A percentile compares a stretch with the other conserved stretches of the same genome.
Conservation (phyloP, 2,888 invertebrate species). For the Holacanthella duospinosa region DNA sequence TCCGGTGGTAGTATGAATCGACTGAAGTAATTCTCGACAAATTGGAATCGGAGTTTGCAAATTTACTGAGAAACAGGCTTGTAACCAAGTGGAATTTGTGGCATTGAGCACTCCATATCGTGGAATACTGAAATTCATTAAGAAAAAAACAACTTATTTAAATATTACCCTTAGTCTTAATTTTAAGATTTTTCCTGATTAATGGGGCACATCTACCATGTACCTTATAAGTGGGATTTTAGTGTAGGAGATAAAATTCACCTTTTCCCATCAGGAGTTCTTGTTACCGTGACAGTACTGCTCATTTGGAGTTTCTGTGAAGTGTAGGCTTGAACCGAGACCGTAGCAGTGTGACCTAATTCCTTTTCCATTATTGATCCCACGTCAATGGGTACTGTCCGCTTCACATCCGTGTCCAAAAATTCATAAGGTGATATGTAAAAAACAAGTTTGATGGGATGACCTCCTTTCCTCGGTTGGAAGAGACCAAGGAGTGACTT, state of each 20-base stretch:
- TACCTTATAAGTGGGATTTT: too few species aligned
- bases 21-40: conserved; percentile 61
- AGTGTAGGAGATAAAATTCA: too few species aligned
- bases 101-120: conserved; percentile 67
- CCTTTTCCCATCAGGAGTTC: conserved; percentile 64
- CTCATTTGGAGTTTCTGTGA: conserved; percentile 65
- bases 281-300: conserved; percentile 55
- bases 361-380: conserved; percentile 52
- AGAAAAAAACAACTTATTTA: neutral
- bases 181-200: neutral
- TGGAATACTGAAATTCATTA: conserved; percentile 50
- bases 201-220: too few species aligned
- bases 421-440: conserved; percentile 89
- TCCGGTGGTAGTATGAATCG: conserved; percentile 54
- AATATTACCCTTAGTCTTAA: too few species aligned
- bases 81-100: conserved; percentile 77
- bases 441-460: conserved; percentile 86
- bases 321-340: conserved; percentile 77
- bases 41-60: conserved; percentile 78
- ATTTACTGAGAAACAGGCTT: conserved; percentile 77
- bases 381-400: conserved; percentile 55
- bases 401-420: conserved; percentile 62
- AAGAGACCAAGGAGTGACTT: conserved; percentile 82
- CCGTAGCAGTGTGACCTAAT: conserved; percentile 76
- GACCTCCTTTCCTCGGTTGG: conserved; percentile 71